Base-by-base conservation (phyloP, 2,797 vertebrate species). In the Bradypodion pumilum region DNA sequence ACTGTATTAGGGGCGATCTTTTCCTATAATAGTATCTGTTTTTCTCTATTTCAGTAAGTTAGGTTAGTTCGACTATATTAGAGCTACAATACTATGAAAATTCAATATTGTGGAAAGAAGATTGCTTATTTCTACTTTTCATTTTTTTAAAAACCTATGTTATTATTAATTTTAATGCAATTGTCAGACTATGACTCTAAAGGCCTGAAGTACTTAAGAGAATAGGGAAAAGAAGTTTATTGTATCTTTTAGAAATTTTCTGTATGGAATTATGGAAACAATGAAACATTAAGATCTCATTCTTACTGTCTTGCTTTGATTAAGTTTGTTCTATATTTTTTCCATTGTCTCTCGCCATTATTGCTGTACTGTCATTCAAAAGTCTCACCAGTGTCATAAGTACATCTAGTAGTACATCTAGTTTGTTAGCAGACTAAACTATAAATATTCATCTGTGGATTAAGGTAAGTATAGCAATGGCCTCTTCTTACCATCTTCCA, bases 381-480 rank as follows among this genome's bases (percentile, higher is more conserved):
- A 49, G 84, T 25, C 37, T 70, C 16, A 62, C 59, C 70, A 81
- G 56, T 46, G 16, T 75, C 63, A 62, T 46, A 63, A 46, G 40
- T 23, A 49, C 46, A 49, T 49, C 46, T 49, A 42, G 75, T 25
- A 69, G n/a, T 35, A 56, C 32, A 60, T 70, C 27, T 6, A n/a
- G 32, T 66, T 85, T 81, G 52, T 37, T 85, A 80, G 63, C 16
- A 37, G 63, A 81, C 27, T 46, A 49, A 72, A 77, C 25, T 49
- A 32, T 81, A 66, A 42, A 27, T 42, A 70, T 85, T 81, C 65
- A 81, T 77, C 75, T 76, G 32, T 37, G 32, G 44, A 13, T 46
- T 40, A 44, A 21, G 46, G 69, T 69, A 56, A 74, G 15, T 40
- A 42, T 37, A 19, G 19, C 23, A 8, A 37, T 35, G 68, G 68